These are phyloP conservation scores for Acrocephalus kingi DNA, from an alignment of 2,113 vertebrate species.

Conservation along the genomic window DNA sequence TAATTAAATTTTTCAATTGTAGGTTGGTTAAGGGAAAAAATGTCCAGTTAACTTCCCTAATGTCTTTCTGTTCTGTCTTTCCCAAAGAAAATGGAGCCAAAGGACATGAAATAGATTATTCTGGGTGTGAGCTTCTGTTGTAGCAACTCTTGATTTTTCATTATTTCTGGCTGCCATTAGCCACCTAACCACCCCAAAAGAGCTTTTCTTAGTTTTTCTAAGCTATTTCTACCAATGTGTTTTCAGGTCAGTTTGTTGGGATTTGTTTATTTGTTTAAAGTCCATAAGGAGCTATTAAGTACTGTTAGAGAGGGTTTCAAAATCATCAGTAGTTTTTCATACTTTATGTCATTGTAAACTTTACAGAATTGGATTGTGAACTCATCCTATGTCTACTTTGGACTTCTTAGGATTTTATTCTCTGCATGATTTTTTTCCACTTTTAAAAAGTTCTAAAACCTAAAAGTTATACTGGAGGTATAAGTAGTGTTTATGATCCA, in stretches of 20 bases:
- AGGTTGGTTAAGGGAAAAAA: not conserved
- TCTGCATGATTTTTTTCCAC: not conserved
- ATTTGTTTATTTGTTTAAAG: not conserved
- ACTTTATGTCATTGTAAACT: not conserved
- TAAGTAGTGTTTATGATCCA: not conserved
- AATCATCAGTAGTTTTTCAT: not conserved
- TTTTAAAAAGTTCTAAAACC: not conserved
- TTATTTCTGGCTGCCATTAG: not conserved
- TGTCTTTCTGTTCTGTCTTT: not conserved
- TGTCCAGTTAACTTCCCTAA: not conserved
- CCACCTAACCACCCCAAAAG: not conserved
- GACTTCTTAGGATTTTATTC: not conserved
- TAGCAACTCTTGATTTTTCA: not conserved
- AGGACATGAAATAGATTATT: not conserved
- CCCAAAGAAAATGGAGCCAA: not conserved
- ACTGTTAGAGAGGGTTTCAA: not conserved
- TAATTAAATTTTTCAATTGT: not conserved
- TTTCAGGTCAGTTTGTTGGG: not conserved
- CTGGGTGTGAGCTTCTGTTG: not conserved
- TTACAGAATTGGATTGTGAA: not conserved
- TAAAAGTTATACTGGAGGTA: not conserved
- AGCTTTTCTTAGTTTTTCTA: not conserved
- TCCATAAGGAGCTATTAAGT: not conserved
- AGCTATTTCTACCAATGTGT: not conserved
- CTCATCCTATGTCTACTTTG: not conserved